Conservation (phyloP, 2,113 vertebrate genomes). For the Callipepla californica region DNA sequence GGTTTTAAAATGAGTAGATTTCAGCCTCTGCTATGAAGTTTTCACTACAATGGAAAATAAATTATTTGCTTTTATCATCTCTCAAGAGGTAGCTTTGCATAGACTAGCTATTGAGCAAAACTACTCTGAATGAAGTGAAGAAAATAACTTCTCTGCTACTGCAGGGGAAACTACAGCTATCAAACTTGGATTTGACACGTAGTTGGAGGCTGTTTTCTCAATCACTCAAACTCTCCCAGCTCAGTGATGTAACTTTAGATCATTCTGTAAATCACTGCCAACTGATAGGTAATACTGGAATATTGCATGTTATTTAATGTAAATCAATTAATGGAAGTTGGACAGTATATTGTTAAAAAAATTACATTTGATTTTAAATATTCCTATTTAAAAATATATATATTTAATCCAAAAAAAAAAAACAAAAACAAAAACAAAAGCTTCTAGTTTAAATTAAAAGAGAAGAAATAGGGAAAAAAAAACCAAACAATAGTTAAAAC, state of each 20-base stretch:
- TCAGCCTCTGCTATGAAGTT: background rate
- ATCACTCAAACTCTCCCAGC: background rate
- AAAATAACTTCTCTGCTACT: constrained; percentile 15
- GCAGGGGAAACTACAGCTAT: background rate
- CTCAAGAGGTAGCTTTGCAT: background rate
- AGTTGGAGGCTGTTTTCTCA: background rate
- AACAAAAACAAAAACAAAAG: too few species aligned
- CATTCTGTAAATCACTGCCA: background rate
- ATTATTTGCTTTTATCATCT: constrained; percentile 13
- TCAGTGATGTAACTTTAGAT: background rate
- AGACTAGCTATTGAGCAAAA: constrained; percentile 11
- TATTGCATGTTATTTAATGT: background rate
- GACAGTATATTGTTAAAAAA: background rate
- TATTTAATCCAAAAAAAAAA: background rate
- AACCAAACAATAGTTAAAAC: background rate
- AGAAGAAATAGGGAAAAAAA: background rate
- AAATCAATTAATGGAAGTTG: background rate
- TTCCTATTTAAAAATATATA: background rate
- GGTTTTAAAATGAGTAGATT: constrained; percentile 4
- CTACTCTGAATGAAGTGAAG: constrained; percentile 20
- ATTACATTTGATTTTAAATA: background rate
- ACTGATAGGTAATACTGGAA: background rate
- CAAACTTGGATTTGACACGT: background rate
- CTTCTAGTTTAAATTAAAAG: background rate
- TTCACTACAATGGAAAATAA: background rate